phyloP scores from a whole-genome alignment of 2,888 invertebrate genomes.

The Hedychridium roseum region DNA sequence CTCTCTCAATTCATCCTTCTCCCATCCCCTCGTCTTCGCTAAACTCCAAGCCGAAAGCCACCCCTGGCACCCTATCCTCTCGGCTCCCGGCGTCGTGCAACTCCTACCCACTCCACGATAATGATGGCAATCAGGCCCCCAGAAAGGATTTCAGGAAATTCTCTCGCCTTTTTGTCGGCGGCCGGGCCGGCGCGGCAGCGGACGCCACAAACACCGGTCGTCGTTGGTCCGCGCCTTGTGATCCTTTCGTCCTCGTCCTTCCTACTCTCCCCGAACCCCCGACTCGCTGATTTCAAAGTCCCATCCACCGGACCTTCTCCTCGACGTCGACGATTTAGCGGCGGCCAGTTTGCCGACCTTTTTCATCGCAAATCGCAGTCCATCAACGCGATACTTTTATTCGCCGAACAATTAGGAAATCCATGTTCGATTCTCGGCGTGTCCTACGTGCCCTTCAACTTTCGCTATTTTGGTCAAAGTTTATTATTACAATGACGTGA shows the following conservation, averaged over 20 bases:
- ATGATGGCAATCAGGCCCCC: slow-evolving; percentile 64
- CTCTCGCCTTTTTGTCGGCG: slow-evolving; percentile 64
- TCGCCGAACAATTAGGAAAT: too few species aligned
- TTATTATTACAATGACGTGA: too few species aligned
- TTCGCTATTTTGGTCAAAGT: too few species aligned
- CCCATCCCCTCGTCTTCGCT: slow-evolving; percentile 21
- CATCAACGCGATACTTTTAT: too few species aligned
- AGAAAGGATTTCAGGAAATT: slow-evolving; percentile 65
- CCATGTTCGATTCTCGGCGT: too few species aligned
- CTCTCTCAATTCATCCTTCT: slow-evolving; percentile 10
- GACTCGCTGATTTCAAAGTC: too few species aligned
- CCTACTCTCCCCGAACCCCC: not conserved
- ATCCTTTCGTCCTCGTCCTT: slow-evolving; percentile 14
- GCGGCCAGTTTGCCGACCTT: too few species aligned
- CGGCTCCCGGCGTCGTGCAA: slow-evolving; percentile 47
- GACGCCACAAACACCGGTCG: slow-evolving; percentile 62
- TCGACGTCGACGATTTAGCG: slow-evolving; percentile 9
- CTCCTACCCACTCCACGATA: slow-evolving; percentile 62
- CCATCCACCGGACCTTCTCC: slow-evolving; percentile 6
- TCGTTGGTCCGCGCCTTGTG: slow-evolving; percentile 25
- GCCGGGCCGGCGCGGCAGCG: slow-evolving; percentile 55
- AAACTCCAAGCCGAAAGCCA: slow-evolving; percentile 33
- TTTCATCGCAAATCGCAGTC: too few species aligned
- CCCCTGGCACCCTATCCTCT: slow-evolving; percentile 44
- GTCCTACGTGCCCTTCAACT: slow-evolving; percentile 4